Evolutionary conservation across 2,113 vertebrate species (phyloP).

Genomic region (Mesembrinibis cayennensis): DNA sequence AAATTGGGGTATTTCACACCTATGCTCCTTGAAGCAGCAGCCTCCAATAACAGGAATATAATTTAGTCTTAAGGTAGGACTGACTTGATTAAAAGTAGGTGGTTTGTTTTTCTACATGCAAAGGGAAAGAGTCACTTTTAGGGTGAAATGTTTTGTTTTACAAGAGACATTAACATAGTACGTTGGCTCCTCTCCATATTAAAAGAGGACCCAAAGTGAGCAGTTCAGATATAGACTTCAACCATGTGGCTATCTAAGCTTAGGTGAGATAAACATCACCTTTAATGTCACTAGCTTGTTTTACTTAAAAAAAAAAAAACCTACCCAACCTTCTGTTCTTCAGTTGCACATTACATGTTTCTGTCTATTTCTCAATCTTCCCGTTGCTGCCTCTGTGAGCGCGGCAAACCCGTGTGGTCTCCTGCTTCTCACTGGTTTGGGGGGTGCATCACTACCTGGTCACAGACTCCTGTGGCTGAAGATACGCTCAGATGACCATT

Average conservation of each 20-base stretch:
- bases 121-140: neutral
- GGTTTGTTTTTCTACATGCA: neutral
- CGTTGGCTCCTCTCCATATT: neutral
- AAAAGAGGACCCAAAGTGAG: neutral
- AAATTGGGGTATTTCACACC: neutral
- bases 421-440: neutral
- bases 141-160: neutral
- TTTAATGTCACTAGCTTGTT: neutral
- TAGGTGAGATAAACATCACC: neutral
- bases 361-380: neutral
- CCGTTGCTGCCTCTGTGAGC: neutral
- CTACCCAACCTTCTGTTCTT: neutral
- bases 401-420: accelerated
- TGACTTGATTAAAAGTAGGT: neutral
- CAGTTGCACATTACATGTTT: neutral
- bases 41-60: neutral
- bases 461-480: neutral
- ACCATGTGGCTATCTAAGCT: neutral
- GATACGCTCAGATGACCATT: neutral
- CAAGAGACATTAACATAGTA: neutral
- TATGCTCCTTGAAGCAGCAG: neutral
- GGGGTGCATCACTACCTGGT: neutral
- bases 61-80: neutral
- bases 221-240: neutral
- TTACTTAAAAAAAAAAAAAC: neutral